Conservation (phyloP, 1,140 invertebrate genomes). For the Tetramorium alpestre region DNA sequence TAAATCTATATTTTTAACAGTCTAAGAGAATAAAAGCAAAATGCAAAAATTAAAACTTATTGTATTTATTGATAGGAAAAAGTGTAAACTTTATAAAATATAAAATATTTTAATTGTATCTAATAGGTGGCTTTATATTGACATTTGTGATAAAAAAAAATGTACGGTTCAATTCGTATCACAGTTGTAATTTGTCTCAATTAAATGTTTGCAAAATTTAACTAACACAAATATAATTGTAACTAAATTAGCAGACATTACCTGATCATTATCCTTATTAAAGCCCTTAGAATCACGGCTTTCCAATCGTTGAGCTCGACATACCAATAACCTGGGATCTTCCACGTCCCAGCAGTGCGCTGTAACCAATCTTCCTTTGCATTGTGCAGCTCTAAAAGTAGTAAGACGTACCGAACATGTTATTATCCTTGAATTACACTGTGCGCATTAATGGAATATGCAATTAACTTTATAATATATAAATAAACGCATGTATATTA, state of each 20-base stretch:
- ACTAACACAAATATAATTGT: neutral
- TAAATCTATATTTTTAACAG: no score
- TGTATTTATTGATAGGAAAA: no score
- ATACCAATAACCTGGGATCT: constrained; percentile 91
- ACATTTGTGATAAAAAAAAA: no score
- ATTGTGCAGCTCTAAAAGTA: constrained; percentile 75
- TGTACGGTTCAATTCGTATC: no score
- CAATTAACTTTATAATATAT: neutral
- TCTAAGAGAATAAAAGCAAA: no score
- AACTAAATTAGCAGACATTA: neutral
- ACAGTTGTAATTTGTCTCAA: no score
- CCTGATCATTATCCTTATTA: constrained; percentile 32
- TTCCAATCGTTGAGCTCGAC: constrained; percentile 88
- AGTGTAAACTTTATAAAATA: no score
- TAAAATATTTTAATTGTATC: no score
- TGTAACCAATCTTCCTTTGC: constrained; percentile 81
- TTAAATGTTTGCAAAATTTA: no score
- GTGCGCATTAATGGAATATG: neutral
- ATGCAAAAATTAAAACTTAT: no score
- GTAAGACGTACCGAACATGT: neutral
- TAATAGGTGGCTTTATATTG: no score
- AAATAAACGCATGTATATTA: constrained; percentile 3
- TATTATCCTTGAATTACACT: neutral
- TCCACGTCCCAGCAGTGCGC: constrained; percentile 90
- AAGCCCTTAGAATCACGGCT: constrained; percentile 66